Percentiles rank a stretch among this genome's conserved stretches.
Conservation (phyloP, 2,888 invertebrate species). For the Xanthia icteritia region DNA sequence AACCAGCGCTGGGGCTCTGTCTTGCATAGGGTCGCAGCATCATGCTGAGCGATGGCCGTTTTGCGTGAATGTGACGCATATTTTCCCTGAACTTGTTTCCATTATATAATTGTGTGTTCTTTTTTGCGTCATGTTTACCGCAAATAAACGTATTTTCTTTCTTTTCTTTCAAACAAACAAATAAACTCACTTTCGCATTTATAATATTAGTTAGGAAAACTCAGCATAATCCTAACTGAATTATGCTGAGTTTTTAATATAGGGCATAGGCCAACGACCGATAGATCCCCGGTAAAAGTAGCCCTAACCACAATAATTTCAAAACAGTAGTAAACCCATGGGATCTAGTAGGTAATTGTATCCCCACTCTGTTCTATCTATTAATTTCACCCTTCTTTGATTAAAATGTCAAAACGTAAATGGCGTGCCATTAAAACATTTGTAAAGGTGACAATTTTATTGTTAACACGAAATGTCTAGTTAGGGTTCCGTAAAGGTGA, state of each 20-base stretch:
- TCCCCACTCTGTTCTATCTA: conserved; percentile 63
- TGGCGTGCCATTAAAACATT: conserved; percentile 77
- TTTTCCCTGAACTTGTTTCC: too few relatives aligned
- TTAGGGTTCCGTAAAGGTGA: conserved; percentile 61
- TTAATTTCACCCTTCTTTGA: conserved; percentile 73
- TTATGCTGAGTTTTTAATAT: not conserved
- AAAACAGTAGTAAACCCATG: conserved; percentile 54
- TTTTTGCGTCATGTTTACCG: too few relatives aligned
- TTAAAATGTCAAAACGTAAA: conserved; percentile 83
- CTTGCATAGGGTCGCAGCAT: too few relatives aligned
- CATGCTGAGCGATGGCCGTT: too few relatives aligned
- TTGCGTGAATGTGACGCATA: too few relatives aligned
- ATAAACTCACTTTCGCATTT: too few relatives aligned
- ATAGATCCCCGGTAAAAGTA: not conserved
- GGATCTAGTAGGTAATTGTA: conserved; percentile 55
- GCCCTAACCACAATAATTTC: conserved; percentile 37
- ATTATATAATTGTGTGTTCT: too few relatives aligned
- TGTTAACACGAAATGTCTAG: conserved; percentile 70
- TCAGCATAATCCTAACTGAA: too few relatives aligned
- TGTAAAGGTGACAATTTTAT: conserved; percentile 74
- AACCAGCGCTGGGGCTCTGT: too few relatives aligned
- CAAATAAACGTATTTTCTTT: too few relatives aligned
- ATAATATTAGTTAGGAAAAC: too few relatives aligned
- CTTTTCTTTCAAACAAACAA: too few relatives aligned
- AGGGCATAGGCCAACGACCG: conserved; percentile 21